Percentiles rank a stretch among this genome's conserved stretches.
These are phyloP conservation scores for Delphinus delphis DNA, from an alignment of 2,113 vertebrate species.

Conservation along the genomic window DNA sequence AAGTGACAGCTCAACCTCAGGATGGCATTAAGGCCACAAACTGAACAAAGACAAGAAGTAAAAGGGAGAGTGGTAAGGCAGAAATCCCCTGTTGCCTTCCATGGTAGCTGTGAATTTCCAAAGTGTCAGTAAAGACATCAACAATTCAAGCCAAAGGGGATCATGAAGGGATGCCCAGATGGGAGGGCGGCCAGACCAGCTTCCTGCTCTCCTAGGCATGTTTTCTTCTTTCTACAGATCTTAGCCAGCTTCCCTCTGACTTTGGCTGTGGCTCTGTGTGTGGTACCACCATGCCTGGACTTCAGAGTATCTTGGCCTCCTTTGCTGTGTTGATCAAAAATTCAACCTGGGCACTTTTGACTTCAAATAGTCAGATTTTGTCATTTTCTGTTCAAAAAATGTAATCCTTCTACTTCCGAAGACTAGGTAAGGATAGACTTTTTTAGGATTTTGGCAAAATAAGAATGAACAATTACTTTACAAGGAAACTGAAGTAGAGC, in stretches of 20 bases:
- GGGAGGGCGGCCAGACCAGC: not conserved
- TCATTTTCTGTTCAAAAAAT: not conserved
- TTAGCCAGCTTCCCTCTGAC: not conserved
- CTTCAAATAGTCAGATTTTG: not conserved
- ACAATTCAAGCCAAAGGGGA: not conserved
- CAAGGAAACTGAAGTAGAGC: not conserved
- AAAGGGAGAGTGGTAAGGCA: not conserved
- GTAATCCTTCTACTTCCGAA: not conserved
- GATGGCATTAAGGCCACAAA: not conserved
- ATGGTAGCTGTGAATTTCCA: conserved; percentile 28
- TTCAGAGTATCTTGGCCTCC: not conserved
- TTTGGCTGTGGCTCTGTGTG: not conserved
- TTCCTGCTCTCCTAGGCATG: not conserved
- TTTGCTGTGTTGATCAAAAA: not conserved
- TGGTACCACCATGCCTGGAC: no score
- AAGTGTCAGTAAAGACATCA: not conserved
- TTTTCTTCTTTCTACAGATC: not conserved
- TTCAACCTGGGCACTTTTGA: not conserved
- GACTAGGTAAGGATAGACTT: not conserved
- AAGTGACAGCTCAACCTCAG: conserved; percentile 66
- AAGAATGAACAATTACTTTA: not conserved
- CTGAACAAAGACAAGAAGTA: conserved; percentile 37
- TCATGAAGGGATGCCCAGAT: not conserved
- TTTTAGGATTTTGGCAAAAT: not conserved
- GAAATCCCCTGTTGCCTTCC: conserved; percentile 42